Evolutionary conservation across 2,113 vertebrate species (phyloP).

Genomic region (Eulemur rufifrons): DNA sequence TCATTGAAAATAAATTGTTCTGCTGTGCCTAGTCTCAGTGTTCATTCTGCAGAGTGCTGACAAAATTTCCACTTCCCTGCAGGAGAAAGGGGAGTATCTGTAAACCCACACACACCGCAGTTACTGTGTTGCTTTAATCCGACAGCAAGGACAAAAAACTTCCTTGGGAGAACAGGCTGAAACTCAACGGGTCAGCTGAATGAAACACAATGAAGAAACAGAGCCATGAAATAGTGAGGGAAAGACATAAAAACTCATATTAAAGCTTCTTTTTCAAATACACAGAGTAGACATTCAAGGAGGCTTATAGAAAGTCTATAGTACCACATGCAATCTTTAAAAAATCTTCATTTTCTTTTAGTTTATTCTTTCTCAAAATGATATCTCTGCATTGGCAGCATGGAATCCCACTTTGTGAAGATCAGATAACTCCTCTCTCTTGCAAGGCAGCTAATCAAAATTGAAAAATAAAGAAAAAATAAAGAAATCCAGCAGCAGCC

Average conservation of each 20-base stretch:
- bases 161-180: constrained; percentile 1
- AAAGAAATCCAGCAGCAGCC: background rate
- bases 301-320: background rate
- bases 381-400: background rate
- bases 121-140: background rate
- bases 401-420: background rate
- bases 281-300: background rate
- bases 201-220: background rate
- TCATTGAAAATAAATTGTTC: constrained; percentile 82
- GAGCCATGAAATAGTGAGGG: background rate
- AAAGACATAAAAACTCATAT: background rate
- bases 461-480: background rate
- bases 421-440: constrained; percentile 17
- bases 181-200: background rate
- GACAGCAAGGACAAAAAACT: background rate
- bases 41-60: constrained; percentile 68
- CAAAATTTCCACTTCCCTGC: constrained; percentile 64
- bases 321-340: background rate
- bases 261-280: background rate
- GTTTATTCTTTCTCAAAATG: background rate
- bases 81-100: constrained; percentile 42
- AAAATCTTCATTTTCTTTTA: background rate
- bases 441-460: constrained; percentile 52
- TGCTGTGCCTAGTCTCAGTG: constrained; percentile 72
- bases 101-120: background rate